Conservation (phyloP, 2,888 invertebrate species). For the Sesamia inferens region DNA sequence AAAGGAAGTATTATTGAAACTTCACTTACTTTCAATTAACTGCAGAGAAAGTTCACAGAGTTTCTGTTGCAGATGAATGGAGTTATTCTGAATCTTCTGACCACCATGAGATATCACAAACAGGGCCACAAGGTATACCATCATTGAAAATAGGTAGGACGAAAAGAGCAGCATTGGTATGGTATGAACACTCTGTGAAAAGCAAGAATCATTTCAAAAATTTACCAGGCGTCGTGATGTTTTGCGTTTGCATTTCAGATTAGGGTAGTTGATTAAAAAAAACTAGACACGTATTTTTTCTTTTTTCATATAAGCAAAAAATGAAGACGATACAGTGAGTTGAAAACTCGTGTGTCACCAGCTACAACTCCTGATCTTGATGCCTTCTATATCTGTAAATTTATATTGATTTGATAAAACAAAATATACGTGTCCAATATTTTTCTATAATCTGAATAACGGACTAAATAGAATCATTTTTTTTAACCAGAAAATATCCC, state of each 20-base stretch:
- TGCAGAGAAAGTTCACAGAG: slow-evolving; percentile 65
- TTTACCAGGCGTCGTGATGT: not conserved
- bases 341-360: too few relatives aligned
- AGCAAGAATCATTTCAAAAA: not conserved
- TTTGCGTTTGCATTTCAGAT: not conserved
- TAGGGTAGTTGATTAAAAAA: too few relatives aligned
- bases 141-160: slow-evolving; percentile 39
- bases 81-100: slow-evolving; percentile 67
- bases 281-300: too few relatives aligned
- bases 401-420: too few relatives aligned
- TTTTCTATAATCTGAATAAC: too few relatives aligned
- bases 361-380: too few relatives aligned
- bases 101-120: slow-evolving; percentile 67
- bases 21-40: slow-evolving; percentile 41
- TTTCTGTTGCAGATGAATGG: slow-evolving; percentile 58
- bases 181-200: slow-evolving; percentile 51
- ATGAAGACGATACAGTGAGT: too few relatives aligned
- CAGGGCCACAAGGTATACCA: slow-evolving; percentile 61
- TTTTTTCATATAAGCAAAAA: too few relatives aligned
- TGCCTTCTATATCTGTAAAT: too few relatives aligned
- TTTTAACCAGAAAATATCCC: too few relatives aligned
- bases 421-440: too few relatives aligned
- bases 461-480: too few relatives aligned
- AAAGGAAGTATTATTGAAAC: not conserved
- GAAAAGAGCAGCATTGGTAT: slow-evolving; percentile 13